A percentile compares a stretch with the other conserved stretches of the same genome.
phyloP scores from a whole-genome alignment of 2,113 vertebrate genomes.

The Ceyx melanurus region DNA sequence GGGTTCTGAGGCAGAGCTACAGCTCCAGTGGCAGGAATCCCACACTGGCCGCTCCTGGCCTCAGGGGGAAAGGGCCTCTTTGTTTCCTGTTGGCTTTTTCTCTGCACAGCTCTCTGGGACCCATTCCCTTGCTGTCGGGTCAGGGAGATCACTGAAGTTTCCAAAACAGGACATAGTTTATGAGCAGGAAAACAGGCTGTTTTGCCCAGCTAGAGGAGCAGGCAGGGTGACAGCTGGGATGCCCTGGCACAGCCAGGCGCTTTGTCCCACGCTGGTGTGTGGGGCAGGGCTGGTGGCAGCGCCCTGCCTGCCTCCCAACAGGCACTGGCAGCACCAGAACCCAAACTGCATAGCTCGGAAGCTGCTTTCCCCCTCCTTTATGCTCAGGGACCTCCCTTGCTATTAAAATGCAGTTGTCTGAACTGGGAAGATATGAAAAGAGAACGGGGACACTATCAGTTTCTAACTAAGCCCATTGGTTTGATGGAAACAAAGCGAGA shows the following conservation, averaged over 20 bases:
- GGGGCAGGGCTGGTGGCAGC: neutral
- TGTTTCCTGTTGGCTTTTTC: neutral
- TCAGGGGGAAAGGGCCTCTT: neutral
- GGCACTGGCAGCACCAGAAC: neutral
- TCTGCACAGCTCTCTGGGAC: neutral
- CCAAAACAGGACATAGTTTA: slow-evolving; percentile 43
- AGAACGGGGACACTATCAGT: neutral
- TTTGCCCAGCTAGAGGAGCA: neutral
- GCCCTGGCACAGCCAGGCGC: neutral
- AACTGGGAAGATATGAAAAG: neutral
- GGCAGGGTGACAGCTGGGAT: neutral
- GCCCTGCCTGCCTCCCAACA: neutral
- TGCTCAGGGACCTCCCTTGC: neutral
- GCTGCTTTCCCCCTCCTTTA: neutral
- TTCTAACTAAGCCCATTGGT: slow-evolving; percentile 24
- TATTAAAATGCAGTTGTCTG: neutral
- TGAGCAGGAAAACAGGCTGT: neutral
- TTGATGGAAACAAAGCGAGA: slow-evolving; percentile 37
- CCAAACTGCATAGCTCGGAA: fast-evolving
- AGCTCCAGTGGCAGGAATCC: neutral
- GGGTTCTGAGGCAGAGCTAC: neutral
- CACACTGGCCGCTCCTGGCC: neutral
- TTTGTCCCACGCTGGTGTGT: fast-evolving
- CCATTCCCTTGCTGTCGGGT: neutral
- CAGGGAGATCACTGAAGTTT: neutral